Evolutionary conservation across 2,888 invertebrate species (phyloP), one percentile per base, ranked within the genome.

Genomic region (Octodonta nipae): DNA sequence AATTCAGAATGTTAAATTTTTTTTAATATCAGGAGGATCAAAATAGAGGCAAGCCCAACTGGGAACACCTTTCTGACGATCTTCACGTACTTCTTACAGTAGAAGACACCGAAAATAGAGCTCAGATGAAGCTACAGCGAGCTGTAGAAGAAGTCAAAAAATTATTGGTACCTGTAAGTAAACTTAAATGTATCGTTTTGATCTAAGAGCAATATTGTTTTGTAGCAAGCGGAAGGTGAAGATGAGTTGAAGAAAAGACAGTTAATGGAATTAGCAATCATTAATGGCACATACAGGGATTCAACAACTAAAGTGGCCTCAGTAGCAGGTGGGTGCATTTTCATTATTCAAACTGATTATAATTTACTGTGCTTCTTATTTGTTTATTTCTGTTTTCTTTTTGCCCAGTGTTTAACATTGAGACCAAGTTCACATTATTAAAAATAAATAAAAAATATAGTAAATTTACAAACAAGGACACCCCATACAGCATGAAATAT

Each of bases 231-330:
- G 41, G 98, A 98, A 65, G 98, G 98, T 42, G 98, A 98, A 72
- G 98, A 99, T 67, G 98, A 98, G 65, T 70, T 99, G 59, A 98
- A 99, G 75, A 95, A 98, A 67, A 80, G 95, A 61, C 98, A 99
- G 68, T 73, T 99, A 54, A 98, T 99, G 96, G 98, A 99, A 67
- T 72, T 99, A 62, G 98, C 98, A 56, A 98, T 98, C 57, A 95
- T 99, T 61, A 99, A 99, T 64, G 98, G 98, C 61, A 99, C 98
- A 34, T 99, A 96, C 72, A 79, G 96, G 61, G 93, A 95, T 65
- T 89, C 89, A 38, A 88, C 86, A 61, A 73, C 83, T 50, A 89
- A 88, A 66, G 83, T 83, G 51, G 78, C 80, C 49, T 75, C 82
- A 56, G 78, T 78, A 49, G 78, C 84, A 77, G 85, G 85, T 84